Evolutionary conservation across 2,888 invertebrate species (phyloP).

Genomic region (Cryptocephalus moraei): DNA sequence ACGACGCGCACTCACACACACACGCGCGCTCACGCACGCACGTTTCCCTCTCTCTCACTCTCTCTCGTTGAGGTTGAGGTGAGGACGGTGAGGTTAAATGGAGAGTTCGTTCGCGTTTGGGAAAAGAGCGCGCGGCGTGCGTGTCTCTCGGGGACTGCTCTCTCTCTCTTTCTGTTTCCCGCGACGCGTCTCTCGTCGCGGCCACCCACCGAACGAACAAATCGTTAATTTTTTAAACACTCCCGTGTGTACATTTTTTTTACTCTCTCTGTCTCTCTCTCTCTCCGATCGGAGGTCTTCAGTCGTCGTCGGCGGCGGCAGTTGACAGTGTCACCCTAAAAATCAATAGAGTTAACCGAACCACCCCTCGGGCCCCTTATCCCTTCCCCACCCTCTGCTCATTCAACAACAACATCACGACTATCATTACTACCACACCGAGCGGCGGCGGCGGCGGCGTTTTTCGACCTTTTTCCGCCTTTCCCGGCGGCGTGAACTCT

Average conservation of each 20-base stretch:
- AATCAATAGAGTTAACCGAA: constrained; percentile 49
- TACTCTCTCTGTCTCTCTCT: no score
- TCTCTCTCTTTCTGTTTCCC: background rate
- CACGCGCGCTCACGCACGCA: background rate
- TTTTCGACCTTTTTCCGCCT: no score
- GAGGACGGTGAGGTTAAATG: constrained; percentile 4
- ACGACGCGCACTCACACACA: no score
- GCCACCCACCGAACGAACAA: constrained; percentile 3
- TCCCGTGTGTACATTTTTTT: constrained; percentile 37
- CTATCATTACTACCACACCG: constrained; percentile 27
- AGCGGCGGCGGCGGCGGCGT: constrained; percentile 16
- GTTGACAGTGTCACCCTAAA: constrained; percentile 58
- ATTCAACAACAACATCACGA: constrained; percentile 34
- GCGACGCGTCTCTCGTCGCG: background rate
- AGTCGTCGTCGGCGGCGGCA: constrained; percentile 42
- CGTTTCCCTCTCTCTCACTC: no score
- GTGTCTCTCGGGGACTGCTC: background rate
- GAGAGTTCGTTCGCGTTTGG: constrained; percentile 1
- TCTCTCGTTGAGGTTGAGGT: no score
- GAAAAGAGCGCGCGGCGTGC: constrained; percentile 8
- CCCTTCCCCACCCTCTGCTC: constrained; percentile 38
- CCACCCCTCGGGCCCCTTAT: constrained; percentile 33
- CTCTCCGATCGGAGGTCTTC: constrained; percentile 41
- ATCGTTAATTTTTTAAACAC: constrained; percentile 23
- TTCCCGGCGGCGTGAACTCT: no score